Evolutionary conservation across 1,140 invertebrate species (phyloP).

Genomic region (Galleria mellonella): DNA sequence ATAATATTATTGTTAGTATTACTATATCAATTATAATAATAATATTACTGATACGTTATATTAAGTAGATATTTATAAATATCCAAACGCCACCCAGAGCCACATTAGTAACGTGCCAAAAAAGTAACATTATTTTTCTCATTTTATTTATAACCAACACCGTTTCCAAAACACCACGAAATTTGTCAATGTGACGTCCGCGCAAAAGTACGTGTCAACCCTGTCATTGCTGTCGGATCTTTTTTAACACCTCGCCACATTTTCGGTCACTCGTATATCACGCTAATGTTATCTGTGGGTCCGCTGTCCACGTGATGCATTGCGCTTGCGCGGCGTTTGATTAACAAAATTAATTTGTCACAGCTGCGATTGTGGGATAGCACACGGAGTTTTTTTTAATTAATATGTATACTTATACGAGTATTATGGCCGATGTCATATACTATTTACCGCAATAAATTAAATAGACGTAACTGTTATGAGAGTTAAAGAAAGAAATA

Average conservation of each 20-base stretch:
- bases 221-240: constrained; percentile 20
- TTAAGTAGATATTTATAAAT: no score
- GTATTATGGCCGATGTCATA: not conserved
- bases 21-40: no score
- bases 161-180: constrained; percentile 6
- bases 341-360: constrained; percentile 70
- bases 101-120: no score
- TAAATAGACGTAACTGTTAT: no score
- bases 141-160: constrained; percentile 1
- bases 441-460: no score
- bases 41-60: no score
- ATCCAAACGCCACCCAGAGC: no score
- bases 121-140: not conserved
- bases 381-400: constrained; percentile 14
- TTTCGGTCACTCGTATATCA: constrained; percentile 56
- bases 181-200: constrained; percentile 10
- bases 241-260: constrained; percentile 39
- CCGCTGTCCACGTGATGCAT: constrained; percentile 60
- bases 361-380: constrained; percentile 30
- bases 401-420: constrained; percentile 24
- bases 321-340: constrained; percentile 47
- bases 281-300: constrained; percentile 52
- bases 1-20: no score
- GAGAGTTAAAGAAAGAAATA: no score
- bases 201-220: constrained; percentile 22